Conservation (phyloP, 2,113 vertebrate genomes). For the Formicarius rufipectus region DNA sequence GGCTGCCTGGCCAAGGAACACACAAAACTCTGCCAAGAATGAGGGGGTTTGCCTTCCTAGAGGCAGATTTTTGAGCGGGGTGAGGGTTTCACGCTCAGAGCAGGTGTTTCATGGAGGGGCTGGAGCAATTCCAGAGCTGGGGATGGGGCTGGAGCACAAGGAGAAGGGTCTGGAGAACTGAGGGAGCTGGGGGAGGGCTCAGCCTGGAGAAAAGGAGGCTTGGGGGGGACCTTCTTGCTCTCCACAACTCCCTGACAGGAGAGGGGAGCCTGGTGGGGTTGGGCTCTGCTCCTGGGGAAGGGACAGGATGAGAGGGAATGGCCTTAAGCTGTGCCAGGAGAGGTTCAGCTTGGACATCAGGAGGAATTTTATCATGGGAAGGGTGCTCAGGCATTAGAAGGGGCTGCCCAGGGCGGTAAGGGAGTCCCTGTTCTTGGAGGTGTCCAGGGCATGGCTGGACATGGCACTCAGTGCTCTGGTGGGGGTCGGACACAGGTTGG, state of each 20-base stretch:
- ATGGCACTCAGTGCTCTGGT: neutral
- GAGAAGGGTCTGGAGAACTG: neutral
- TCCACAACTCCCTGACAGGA: neutral
- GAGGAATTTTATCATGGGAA: neutral
- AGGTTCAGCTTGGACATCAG: neutral
- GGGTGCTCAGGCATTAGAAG: neutral
- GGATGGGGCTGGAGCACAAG: neutral
- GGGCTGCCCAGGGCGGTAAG: neutral
- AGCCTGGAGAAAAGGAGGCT: neutral
- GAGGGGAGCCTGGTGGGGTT: neutral
- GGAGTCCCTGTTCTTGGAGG: neutral
- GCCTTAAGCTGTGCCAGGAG: neutral
- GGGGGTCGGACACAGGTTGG: neutral
- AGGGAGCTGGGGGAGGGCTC: neutral
- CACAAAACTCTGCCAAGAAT: neutral
- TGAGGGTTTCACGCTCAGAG: neutral
- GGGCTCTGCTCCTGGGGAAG: neutral
- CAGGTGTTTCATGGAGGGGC: neutral
- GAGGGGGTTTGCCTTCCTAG: neutral
- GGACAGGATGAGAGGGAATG: neutral
- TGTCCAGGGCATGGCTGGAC: neutral
- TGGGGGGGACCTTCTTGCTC: neutral
- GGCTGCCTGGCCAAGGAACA: neutral
- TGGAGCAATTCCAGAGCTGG: neutral
- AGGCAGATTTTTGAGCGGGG: neutral